Evolutionary conservation across 2,113 vertebrate genomes (phyloP).

Genomic region (Ctenomys sociabilis): DNA sequence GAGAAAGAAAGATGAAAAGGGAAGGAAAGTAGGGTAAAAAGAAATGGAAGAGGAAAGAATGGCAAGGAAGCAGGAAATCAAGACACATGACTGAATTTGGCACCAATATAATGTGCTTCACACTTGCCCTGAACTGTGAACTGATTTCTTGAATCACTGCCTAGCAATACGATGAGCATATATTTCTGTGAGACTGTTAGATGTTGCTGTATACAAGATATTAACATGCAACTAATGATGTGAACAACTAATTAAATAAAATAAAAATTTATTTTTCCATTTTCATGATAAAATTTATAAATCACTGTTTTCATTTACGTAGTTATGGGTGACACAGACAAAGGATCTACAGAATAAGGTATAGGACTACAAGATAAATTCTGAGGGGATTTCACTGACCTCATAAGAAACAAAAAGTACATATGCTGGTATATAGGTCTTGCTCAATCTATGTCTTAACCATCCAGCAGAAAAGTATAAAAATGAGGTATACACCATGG

Average conservation of each 20-base stretch:
- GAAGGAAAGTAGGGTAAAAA: neutral
- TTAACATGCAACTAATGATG: neutral
- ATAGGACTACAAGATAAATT: too few relatives aligned
- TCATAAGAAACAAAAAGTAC: too few relatives aligned
- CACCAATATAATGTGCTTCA: neutral
- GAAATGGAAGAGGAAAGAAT: neutral
- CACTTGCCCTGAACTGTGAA: neutral
- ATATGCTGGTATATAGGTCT: too few relatives aligned
- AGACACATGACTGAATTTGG: neutral
- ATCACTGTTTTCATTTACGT: neutral
- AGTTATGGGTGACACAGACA: too few relatives aligned
- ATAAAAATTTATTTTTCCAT: neutral
- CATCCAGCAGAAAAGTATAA: too few relatives aligned
- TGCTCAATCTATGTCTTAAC: too few relatives aligned
- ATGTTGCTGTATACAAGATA: rapidly evolving
- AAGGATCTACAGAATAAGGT: too few relatives aligned
- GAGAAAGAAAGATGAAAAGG: neutral
- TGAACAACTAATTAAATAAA: neutral
- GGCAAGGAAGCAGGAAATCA: neutral
- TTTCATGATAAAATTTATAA: neutral
- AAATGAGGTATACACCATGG: too few relatives aligned
- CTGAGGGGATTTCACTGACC: too few relatives aligned
- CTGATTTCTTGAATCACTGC: too few relatives aligned
- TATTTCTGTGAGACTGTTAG: neutral
- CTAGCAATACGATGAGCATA: neutral